Base-by-base conservation (phyloP, 2,888 invertebrate species). In the Parnassius glacialis region DNA sequence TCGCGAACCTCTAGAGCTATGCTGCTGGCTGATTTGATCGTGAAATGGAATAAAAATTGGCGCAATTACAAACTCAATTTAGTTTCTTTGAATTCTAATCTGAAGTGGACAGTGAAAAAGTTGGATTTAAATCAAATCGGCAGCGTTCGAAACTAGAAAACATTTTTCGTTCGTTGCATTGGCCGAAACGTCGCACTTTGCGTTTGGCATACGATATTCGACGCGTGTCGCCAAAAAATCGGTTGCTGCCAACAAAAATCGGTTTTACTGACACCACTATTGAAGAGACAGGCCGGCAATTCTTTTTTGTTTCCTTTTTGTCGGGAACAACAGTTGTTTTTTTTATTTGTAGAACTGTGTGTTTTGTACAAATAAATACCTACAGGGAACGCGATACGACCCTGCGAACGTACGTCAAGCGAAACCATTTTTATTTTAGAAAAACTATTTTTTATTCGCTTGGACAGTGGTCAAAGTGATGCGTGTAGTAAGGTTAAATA, bases 41-140 rank as follows among this genome's bases (percentile, higher is more conserved):
- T 61, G 16, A 56, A 56, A 55, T 45, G 52, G 10, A 56, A 52
- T 13, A 61, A 61, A 62, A 57, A 58, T n/a, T 12, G 12, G n/a
- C 11, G 48, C 57, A 62, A 62, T 58, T 59, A 58, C 50, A 55
- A 34, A 44, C 25, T 52, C 61, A 52, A 52, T 52, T 43, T 25
- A 53, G 53, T 52, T 58, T 20, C 55, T 59, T 51, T 48, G 42
- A 62, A 53, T 55, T 41, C 16, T 43, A 50, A 51, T 53, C 55
- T 54, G 45, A 55, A 62, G n/a, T 54, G 58, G 58, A 62, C 51
- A 54, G 16, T 44, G 51, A 45, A 59, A 52, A 54, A 51, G 58
- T 51, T 41, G 58, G 52, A 59, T 62, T 59, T 51, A 41, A 55
- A 59, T 58, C 50, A 45, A 62, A 58, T 43, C 57, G 44, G 11